Percentiles rank a stretch among this genome's conserved stretches.
These are phyloP conservation scores for Matsumyia berberina DNA, from an alignment of 2,888 invertebrate genomes.

Conservation along the genomic window DNA sequence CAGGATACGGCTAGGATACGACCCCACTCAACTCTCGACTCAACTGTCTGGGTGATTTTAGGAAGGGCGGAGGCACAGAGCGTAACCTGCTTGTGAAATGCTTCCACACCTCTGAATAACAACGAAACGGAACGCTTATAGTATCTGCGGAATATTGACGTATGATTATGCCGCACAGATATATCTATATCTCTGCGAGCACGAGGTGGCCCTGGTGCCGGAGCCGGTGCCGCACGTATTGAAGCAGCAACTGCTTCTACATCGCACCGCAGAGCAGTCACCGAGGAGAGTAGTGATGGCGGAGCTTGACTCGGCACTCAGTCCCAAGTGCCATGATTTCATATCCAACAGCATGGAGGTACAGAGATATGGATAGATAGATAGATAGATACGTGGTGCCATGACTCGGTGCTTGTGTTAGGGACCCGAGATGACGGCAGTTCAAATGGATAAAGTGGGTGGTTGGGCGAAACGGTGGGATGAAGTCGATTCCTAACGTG, in stretches of 20 bases:
- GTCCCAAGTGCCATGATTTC: slow-evolving; percentile 77
- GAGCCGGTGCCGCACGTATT: slow-evolving; percentile 68
- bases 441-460: slow-evolving; percentile 72
- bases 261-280: slow-evolving; percentile 18
- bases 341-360: slow-evolving; percentile 71
- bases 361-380: slow-evolving; percentile 64
- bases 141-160: slow-evolving; percentile 75
- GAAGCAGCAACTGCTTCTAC: slow-evolving; percentile 69
- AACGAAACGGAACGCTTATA: slow-evolving; percentile 76
- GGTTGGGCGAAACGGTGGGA: slow-evolving; percentile 31
- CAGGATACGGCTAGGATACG: slow-evolving; percentile 54
- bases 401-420: slow-evolving; percentile 61
- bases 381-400: slow-evolving; percentile 40
- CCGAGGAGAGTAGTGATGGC: slow-evolving; percentile 23
- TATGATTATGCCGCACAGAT: slow-evolving; percentile 71
- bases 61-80: slow-evolving; percentile 48
- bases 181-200: slow-evolving; percentile 69
- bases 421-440: slow-evolving; percentile 72
- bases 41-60: slow-evolving; percentile 66
- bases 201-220: slow-evolving; percentile 38
- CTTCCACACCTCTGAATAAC: slow-evolving; percentile 77
- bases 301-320: slow-evolving; percentile 73
- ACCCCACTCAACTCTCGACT: slow-evolving; percentile 51
- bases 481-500: slow-evolving; percentile 53
- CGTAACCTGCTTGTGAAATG: slow-evolving; percentile 75